Evolutionary conservation across 2,888 invertebrate genomes (phyloP), one percentile per base, ranked within the genome.

Genomic region (Brachycybe producta): DNA sequence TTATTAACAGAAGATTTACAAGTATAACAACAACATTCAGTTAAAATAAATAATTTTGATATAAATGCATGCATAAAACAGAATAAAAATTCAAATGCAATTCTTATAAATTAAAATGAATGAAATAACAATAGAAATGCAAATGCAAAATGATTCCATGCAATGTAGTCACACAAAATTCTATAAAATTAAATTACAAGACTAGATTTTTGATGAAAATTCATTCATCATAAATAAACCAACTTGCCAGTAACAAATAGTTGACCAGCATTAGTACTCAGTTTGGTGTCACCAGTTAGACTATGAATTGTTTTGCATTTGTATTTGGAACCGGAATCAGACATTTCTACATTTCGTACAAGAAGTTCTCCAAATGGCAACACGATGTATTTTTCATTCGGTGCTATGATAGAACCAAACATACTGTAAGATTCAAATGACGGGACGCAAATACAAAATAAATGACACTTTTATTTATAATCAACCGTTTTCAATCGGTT

Each of bases 401-500:
- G 17, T 34, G 13, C 41, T 45, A 45, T 21, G 19, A 11, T 11
- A 30, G 30, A 13, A 13, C 17, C 17, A 40, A n/a, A n/a, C 24
- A 11, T 13, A n/a, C n/a, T n/a, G n/a, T n/a, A 8, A 41, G n/a
- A 8, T 8, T 5, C 41, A 41, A 19, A 8, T 8, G n/a, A 8
- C 24, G 8, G 8, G 21, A 17, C 11, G 17, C 11, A 21, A 44
- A 13, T 32, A 44, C 11, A 32, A 8, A 44, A 11, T 7, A 11
- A 32, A 11, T n/a, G n/a, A n/a, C n/a, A n/a, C n/a, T n/a, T n/a
- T n/a, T n/a, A n/a, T n/a, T n/a, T 13, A 13, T 45, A 3, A 2
- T 15, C 11, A 11, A 44, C 58, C 57, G 52, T 56, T 54, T 50
- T 46, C 43, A 61, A 58, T n/a, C 11, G 21, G 43, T 41, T 51